These are phyloP conservation scores for Drosophila stalkeri DNA, from an alignment of 2,888 invertebrate species.

Conservation along the genomic window DNA sequence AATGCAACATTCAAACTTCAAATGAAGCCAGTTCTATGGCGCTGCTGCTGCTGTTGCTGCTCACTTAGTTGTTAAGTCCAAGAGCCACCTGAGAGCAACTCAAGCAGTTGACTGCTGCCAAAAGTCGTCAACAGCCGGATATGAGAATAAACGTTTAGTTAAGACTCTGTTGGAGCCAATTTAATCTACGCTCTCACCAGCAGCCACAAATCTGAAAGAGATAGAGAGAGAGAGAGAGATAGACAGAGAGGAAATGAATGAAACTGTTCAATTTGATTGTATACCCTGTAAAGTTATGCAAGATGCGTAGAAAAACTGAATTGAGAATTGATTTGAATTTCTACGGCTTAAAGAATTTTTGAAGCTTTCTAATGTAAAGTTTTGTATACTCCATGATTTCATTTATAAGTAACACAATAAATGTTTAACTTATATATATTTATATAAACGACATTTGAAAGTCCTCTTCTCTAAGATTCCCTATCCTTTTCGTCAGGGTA, in stretches of 20 bases:
- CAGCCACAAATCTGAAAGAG: neutral
- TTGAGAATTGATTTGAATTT: neutral
- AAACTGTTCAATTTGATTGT: slow-evolving; percentile 4
- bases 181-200: slow-evolving; percentile 24
- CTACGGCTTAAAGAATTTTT: neutral
- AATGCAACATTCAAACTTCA: slow-evolving; percentile 36
- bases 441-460: too few species aligned
- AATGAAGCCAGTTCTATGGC: slow-evolving; percentile 7
- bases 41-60: slow-evolving; percentile 4
- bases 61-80: neutral
- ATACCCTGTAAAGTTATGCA: neutral
- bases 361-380: too few species aligned
- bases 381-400: too few species aligned
- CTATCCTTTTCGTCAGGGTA: slow-evolving; percentile 7
- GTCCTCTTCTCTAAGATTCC: too few species aligned
- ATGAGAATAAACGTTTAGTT: slow-evolving; percentile 44
- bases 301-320: neutral
- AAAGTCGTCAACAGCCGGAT: slow-evolving; percentile 43
- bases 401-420: too few species aligned
- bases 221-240: neutral
- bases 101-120: slow-evolving; percentile 13
- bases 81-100: slow-evolving; percentile 27
- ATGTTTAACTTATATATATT: too few species aligned
- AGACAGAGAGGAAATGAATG: neutral
- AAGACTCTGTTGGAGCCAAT: slow-evolving; percentile 31